Base-by-base conservation (phyloP, 2,113 vertebrate genomes). In the Perccottus glenii region DNA sequence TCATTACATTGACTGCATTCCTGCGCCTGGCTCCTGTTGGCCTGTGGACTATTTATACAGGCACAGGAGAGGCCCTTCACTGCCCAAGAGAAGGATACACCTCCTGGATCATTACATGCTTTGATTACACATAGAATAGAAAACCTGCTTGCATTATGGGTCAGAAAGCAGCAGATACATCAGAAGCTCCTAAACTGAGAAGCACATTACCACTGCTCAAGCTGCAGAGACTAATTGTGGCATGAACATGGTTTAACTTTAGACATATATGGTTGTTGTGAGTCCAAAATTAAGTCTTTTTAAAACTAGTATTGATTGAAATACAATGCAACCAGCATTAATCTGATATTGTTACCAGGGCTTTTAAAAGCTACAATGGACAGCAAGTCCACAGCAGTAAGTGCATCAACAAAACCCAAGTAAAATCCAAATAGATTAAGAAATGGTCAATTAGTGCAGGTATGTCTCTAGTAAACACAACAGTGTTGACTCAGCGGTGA, bases 31-130 rank as follows among this genome's bases (percentile, higher is more conserved):
- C 85, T 92, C 88, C 89, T 90, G 83, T 75, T 59, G 62, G 84
- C 87, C 84, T 72, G 68, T 32, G 44, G 77, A 85, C 91, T 93
- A 93, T 92, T 93, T 91, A 93, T 93, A 93, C 82, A 84, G 73
- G 44, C 40, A 9, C 72, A 75, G 77, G 82, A 65, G 85, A 90
- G 89, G 87, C 84, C 80, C 84, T 69, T 77, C 78, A 64, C 45
- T 49, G 44, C 56, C 73, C 60, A 11, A 27, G 65, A 57, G 77
- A 61, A 56, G 79, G 63, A 66, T 70, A 55, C 45, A 63, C 73
- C 49, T 70, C 77, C 70, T 52, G 59, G 56, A 63, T 44, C 32
- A 9, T 58, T 67, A 45, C 63, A 49, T 45, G 45, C 32, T 56
- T 58, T 70, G 15, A 60, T 61, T 69, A 70, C 66, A 78, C 46